Conservation (phyloP, 1,140 invertebrate genomes). For the Bombyx mandarina region DNA sequence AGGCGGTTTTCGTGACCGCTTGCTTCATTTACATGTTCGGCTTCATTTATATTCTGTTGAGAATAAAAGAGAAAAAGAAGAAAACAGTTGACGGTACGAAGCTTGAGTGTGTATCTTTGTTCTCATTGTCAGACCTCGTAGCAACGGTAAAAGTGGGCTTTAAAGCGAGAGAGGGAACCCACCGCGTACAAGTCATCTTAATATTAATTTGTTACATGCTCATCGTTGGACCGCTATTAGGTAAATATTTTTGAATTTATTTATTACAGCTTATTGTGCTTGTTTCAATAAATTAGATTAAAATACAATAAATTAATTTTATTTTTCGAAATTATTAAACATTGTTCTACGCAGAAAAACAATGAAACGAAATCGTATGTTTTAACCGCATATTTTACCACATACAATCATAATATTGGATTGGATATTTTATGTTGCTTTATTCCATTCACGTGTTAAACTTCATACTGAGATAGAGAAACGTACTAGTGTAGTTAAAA, state of each 20-base stretch:
- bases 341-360: no score
- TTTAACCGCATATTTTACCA: no score
- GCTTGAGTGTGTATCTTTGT: constrained; percentile 30
- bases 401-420: no score
- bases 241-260: constrained; percentile 27
- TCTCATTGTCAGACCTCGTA: constrained; percentile 58
- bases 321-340: no score
- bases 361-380: no score
- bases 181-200: constrained; percentile 61
- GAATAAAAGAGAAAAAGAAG: constrained; percentile 55
- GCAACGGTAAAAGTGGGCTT: constrained; percentile 69
- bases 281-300: no score
- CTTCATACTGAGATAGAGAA: no score
- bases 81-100: constrained; percentile 42
- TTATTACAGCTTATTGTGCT: no score
- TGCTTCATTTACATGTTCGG: constrained; percentile 60
- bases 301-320: no score
- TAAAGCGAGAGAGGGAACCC: constrained; percentile 49
- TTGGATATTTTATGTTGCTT: no score
- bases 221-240: constrained; percentile 69
- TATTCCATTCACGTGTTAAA: no score
- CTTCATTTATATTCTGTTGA: constrained; percentile 59
- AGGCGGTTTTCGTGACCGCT: constrained; percentile 62
- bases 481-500: no score
- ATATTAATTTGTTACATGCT: constrained; percentile 69